Evolutionary conservation across 2,797 vertebrate species (phyloP), one percentile per base, ranked within the genome.

Genomic region (Picus viridis): DNA sequence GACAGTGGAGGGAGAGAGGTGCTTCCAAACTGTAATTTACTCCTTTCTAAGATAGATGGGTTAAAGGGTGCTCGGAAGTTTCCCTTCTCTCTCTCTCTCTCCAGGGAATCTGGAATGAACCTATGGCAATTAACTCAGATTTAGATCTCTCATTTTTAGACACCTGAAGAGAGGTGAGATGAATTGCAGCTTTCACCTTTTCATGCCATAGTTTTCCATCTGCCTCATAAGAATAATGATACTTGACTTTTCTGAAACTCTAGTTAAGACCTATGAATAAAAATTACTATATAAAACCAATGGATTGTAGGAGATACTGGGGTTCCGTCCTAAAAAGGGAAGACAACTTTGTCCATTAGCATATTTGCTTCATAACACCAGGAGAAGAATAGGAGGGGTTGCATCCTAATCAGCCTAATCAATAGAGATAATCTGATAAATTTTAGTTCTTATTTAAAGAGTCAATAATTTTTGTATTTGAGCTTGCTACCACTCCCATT

Each of bases 121-220:
- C 49, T 64, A 43, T 26, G 10, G 20, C 72, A 89, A 86, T 81
- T 95, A 88, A 90, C 39, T 85, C 78, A 86, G 59, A 78, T 94
- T 79, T 90, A 94, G 83, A 57, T 76, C 88, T 73, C 61, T 70
- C 61, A 56, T 30, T 86, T 83, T 45, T 61, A 86, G 77, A 73
- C 57, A 91, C 58, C 47, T 86, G 45, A 79, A 86, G 59, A 86
- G 64, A 91, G 59, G 29, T 36, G 88, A 92, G 83, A 94, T 88
- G 81, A 84, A 92, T 91, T 16, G 0, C 59, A 93, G 39, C 77
- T 41, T 88, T 95, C 93, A 93, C 81, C 71, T 94, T 93, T 91
- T 57, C 72, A 51, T 85, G 62, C 64, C 64, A 64, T 41, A 51
- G 30, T 88, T 89, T 91, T 92, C 91, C 43, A 45, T 83, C 62